Base-by-base conservation (phyloP, 2,888 invertebrate genomes). In the Meteorus colon region DNA sequence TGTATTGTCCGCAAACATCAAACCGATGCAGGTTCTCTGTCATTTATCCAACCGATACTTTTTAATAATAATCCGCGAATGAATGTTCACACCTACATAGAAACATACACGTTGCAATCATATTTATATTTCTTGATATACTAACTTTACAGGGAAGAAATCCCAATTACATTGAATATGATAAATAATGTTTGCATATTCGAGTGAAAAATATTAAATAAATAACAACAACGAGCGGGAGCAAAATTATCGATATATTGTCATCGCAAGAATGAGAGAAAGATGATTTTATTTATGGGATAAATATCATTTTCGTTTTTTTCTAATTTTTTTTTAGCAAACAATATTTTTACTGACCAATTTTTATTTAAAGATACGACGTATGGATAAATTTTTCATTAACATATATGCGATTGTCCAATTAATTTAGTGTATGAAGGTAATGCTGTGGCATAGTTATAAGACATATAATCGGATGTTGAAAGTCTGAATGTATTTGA, bases 11-110 rank as follows among this genome's bases (percentile, higher is more conserved):
- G 48, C n/a, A n/a, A 48, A 29, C 68, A 34, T 65, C 34, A 65
- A 63, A 73, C 67, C n/a, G 27, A 59, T n/a, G 27, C 31, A 31
- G 34, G 68, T 74, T 68, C 74, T 68, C 74, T 74, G 68, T 74
- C 68, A 74, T 74, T 68, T 74, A 74, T 74, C 27, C 29, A n/a
- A 59, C 27, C 16, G 74, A 67, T 60, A 68, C 74, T 68, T 68
- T 68, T 74, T 68, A 62, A 60, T 68, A 74, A 45, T 51, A 67
- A 74, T 68, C 68, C 68, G 67, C 67, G 74, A 67, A 67, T 74
- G 60, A 74, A 68, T 34, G n/a, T n/a, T n/a, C 2, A 48, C 16
- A 12, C 10, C 6, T 34, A 34, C 8, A 34, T 2, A 34, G 60
- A 1, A 51, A 73, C 59, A 73, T 73, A 45, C 45, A 45, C 6